A percentile compares a stretch with the other conserved stretches of the same genome.
Conservation (phyloP, 2,797 vertebrate species). For the Cirrhinus mrigala region DNA sequence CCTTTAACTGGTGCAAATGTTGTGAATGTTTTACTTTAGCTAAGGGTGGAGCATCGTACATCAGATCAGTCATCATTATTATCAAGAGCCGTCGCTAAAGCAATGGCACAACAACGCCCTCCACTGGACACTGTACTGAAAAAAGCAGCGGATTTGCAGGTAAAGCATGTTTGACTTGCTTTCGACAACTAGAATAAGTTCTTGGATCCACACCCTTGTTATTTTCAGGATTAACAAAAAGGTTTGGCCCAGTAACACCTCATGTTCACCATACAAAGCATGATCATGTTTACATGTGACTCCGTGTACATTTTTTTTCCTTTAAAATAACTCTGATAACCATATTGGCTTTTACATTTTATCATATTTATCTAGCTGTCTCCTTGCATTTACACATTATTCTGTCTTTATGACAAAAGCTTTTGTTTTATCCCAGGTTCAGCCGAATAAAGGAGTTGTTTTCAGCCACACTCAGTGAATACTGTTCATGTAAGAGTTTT, state of each 20-base stretch:
- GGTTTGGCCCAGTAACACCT: neutral
- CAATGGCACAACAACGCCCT: constrained; percentile 75
- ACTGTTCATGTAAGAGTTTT: neutral
- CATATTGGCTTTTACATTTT: neutral
- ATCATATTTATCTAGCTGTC: neutral
- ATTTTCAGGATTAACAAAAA: neutral
- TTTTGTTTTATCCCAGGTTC: neutral
- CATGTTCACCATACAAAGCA: neutral
- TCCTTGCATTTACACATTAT: neutral
- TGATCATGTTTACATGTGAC: neutral
- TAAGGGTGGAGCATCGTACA: constrained; percentile 62
- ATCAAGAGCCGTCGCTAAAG: constrained; percentile 74
- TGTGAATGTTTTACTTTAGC: constrained; percentile 58
- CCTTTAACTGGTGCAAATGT: neutral
- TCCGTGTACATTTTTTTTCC: neutral
- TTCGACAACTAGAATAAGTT: neutral
- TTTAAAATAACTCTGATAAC: neutral
- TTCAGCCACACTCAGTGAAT: neutral
- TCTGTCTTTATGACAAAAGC: neutral
- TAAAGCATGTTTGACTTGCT: constrained; percentile 48
- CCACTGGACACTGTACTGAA: constrained; percentile 69
- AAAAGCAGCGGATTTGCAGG: constrained; percentile 76
- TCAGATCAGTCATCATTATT: constrained; percentile 61
- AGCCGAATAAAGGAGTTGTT: neutral
- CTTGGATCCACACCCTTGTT: neutral